Conservation (phyloP, 2,888 invertebrate genomes). For the Drosophila diplacantha region DNA sequence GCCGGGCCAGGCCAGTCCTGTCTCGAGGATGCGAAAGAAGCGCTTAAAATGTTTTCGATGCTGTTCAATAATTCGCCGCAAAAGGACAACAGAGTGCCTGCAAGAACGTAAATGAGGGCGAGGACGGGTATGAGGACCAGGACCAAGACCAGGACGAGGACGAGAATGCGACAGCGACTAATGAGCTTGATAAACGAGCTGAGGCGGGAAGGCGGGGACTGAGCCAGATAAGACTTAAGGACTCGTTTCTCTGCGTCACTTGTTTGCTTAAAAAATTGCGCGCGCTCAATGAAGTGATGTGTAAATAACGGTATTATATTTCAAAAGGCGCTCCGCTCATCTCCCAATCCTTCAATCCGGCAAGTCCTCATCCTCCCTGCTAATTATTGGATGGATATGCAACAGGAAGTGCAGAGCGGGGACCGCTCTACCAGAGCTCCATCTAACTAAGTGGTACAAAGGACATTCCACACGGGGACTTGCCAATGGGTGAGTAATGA, state of each 20-base stretch:
- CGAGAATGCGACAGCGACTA: conserved; percentile 38
- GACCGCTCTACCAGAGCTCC: not conserved
- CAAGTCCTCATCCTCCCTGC: conserved; percentile 11
- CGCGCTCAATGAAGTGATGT: conserved; percentile 55
- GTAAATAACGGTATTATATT: conserved; percentile 59
- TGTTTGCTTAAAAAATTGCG: conserved; percentile 44
- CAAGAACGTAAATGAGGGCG: conserved; percentile 15
- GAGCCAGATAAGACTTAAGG: conserved; percentile 21
- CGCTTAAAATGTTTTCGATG: conserved; percentile 72
- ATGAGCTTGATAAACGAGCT: conserved; percentile 49
- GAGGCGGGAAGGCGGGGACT: conserved; percentile 4
- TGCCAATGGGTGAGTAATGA: conserved; percentile 41
- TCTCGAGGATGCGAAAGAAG: conserved; percentile 31
- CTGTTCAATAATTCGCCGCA: conserved; percentile 68
- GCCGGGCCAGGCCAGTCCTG: not conserved
- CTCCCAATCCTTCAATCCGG: conserved; percentile 2
- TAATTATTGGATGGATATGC: conserved; percentile 52
- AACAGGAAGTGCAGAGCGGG: conserved; percentile 17
- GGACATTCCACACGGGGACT: conserved; percentile 36
- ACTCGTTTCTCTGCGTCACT: conserved; percentile 5
- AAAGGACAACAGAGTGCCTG: conserved; percentile 48
- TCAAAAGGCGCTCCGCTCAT: conserved; percentile 37
- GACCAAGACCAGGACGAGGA: conserved; percentile 26
- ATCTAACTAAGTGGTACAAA: conserved; percentile 26
- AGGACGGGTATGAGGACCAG: conserved; percentile 27